A percentile compares a stretch with the other conserved stretches of the same genome.
Conservation (phyloP, 2,888 invertebrate genomes). For the Pyrochroa serraticornis region DNA sequence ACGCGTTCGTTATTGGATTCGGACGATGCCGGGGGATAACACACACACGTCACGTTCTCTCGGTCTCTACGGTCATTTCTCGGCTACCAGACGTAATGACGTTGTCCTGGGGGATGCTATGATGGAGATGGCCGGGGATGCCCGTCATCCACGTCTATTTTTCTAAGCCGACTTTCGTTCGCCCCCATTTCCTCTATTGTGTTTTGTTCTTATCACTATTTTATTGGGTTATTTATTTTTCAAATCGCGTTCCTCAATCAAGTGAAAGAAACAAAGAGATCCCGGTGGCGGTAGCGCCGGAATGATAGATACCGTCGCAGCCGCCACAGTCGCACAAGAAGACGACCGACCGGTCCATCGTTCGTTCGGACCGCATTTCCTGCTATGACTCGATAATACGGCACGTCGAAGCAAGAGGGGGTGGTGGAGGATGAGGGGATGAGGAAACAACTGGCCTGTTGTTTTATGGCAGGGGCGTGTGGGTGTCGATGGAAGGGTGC, state of each 20-base stretch:
- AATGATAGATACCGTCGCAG: neutral
- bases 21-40: neutral
- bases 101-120: constrained; percentile 32
- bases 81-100: constrained; percentile 29
- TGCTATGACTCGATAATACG: neutral
- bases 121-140: constrained; percentile 39
- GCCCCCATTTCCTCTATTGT: constrained; percentile 28
- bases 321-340: neutral
- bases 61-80: constrained; percentile 36
- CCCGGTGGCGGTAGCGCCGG: neutral
- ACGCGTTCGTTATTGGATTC: constrained; percentile 19
- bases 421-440: neutral
- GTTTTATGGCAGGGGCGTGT: constrained; percentile 31
- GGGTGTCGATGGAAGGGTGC: constrained; percentile 31
- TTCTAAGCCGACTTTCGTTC: constrained; percentile 29
- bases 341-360: too few relatives aligned
- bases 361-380: neutral
- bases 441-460: constrained; percentile 1
- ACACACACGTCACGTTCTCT: constrained; percentile 26
- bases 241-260: constrained; percentile 30
- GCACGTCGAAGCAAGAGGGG: constrained; percentile 3
- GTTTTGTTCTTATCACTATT: constrained; percentile 30
- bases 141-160: constrained; percentile 37
- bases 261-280: neutral
- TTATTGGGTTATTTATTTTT: constrained; percentile 32